Evolutionary conservation across 2,113 vertebrate genomes (phyloP), one percentile per base, ranked within the genome.

Genomic region (Girardinichthys multiradiatus): DNA sequence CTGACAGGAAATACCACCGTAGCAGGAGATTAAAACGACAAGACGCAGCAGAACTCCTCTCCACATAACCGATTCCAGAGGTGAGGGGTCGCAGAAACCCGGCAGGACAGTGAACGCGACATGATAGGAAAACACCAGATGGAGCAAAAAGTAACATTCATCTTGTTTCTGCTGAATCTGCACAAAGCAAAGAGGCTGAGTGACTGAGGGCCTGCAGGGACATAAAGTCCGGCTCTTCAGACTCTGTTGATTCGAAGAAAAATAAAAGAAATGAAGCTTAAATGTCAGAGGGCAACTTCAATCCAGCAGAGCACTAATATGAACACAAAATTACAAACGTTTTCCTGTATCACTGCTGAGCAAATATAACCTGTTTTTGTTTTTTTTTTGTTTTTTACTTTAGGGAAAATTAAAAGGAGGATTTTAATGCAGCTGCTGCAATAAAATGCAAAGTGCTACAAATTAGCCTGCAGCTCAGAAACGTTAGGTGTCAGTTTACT

Each of bases 1-100:
- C 5, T 42, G 26, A 35, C 90, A 92, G 91, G 92, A 93, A 93
- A 91, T 89, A 19, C 87, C 89, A 80, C 28, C 11, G 10, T 54
- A 70, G 74, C 79, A 73, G 64, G 21, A 74, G 83, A 83, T 91
- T 89, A 90, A 91, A 92, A 83, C 69, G 82, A 87, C 86, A 81
- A 76, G 84, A 80, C 68, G 19, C 82, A 84, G 85, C 91, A 92
- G 78, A 90, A 87, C 33, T 9, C 72, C 24, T 42, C 59, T 17
- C 72, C 76, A 64, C 77, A 64, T 68, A 81, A 64, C 68, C 9
- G 24, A 13, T 27, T 12, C 15, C 57, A 15, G 65, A 48, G 82
- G 84, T 87, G 70, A 80, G 66, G 72, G 90, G 82, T 87, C 68
- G 66, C 8, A 8, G 58, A 68, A 39, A 57, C 60, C 7, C 45